Percentiles rank a stretch among this genome's conserved stretches.
These are phyloP conservation scores for Bombycilla garrulus DNA, from an alignment of 2,113 vertebrate species.

Conservation along the genomic window DNA sequence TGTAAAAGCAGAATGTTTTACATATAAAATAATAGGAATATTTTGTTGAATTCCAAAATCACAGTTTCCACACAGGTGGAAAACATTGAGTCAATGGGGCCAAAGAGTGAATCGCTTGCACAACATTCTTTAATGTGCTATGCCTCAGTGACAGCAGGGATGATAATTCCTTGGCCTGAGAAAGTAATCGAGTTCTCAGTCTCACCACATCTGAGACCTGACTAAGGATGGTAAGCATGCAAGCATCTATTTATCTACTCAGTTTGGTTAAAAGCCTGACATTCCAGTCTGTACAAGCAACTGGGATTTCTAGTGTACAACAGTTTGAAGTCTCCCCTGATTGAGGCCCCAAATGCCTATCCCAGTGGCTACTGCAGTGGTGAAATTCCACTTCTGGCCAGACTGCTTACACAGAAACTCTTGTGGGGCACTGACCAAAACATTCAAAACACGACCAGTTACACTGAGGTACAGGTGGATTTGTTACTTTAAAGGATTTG, in stretches of 20 bases:
- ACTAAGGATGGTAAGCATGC: background rate
- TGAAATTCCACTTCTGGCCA: background rate
- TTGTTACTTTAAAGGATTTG: background rate
- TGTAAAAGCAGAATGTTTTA: background rate
- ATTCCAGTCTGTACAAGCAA: background rate
- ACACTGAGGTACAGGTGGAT: background rate
- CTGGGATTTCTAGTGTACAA: background rate
- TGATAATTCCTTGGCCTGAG: background rate
- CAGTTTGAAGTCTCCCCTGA: background rate
- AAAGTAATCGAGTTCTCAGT: background rate
- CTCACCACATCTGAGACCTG: background rate
- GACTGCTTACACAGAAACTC: background rate
- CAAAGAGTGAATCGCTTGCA: background rate
- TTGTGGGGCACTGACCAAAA: background rate
- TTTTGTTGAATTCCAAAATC: background rate
- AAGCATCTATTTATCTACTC: background rate
- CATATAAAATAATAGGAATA: background rate
- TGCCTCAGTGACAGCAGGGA: background rate
- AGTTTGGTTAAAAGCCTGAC: background rate
- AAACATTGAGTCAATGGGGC: background rate
- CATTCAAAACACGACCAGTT: background rate
- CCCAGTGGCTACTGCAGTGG: background rate
- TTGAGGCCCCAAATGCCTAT: rapidly evolving
- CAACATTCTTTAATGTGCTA: background rate
- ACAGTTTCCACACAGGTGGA: background rate